Base-by-base conservation (phyloP, 1,140 invertebrate genomes). In the Tetramorium parvispinum region DNA sequence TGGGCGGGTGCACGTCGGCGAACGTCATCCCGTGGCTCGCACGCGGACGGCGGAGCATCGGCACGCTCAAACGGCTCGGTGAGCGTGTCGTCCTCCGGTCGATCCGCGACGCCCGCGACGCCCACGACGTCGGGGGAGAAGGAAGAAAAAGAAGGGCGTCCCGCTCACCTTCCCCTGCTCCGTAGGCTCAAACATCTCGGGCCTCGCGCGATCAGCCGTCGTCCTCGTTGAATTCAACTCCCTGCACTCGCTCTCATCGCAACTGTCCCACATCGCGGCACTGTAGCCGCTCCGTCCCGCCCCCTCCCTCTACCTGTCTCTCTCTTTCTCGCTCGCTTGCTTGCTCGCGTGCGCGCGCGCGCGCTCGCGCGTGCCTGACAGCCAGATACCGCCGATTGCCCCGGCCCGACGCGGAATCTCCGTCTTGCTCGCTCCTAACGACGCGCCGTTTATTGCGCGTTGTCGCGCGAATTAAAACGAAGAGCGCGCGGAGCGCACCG, bases 131-230 rank as follows among this genome's bases (percentile, higher is more conserved):
- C 37, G 24, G 11, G 6, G 13, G 11, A 2, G 16, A 27, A 53
- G 55, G n/a, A 32, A 16, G 11, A 2, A n/a, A 27, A 53, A 59
- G n/a, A 32, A 24, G 11, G 21, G 0, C 11, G 7, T 1, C 66
- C 24, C 3, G 71, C 68, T 91, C 75, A 94, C 93, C 91, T 93
- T 93, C 85, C 93, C 93, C 61, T 93, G 91, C 63, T 94, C 93
- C 21, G 82, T 91, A 6, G 92, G 89, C 46, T 94, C 93, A 75
- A 92, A 94, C 93, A 94, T 94, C 61, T 83, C 81, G 46, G 11
- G 16, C 11, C 7, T 70, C 63, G 18, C 49, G 53, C 46, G 24
- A 57, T 86, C 79, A 71, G 53, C 79, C 46, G 59, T 43, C 59
- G 49, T 16, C 43, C 18, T 70, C 24, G 66, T 66, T 16, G 53